Evolutionary conservation across 2,113 vertebrate genomes (phyloP).

Genomic region (Etheostoma spectabile): DNA sequence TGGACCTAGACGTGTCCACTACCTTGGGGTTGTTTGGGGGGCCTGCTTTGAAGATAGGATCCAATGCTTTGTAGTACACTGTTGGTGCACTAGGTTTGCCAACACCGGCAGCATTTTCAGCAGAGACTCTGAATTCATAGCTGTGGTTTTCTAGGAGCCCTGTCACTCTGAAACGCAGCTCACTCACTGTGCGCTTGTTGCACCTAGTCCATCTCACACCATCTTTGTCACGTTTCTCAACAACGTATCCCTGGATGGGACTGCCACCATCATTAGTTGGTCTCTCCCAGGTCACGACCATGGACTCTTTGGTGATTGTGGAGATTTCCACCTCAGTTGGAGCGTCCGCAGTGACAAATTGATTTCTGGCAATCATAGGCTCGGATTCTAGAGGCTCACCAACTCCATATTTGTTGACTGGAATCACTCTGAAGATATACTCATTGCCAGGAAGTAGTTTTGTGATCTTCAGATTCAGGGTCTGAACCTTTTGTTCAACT

Average conservation of each 20-base stretch:
- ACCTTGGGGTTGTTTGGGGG: conserved; percentile 97
- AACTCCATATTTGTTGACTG: conserved; percentile 96
- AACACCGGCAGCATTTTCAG: conserved; percentile 96
- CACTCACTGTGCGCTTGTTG: conserved; percentile 93
- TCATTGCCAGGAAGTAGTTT: conserved; percentile 98
- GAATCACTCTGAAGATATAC: conserved; percentile 96
- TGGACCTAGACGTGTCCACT: conserved; percentile 91
- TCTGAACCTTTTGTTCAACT: conserved; percentile 93
- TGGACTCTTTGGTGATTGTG: conserved; percentile 95
- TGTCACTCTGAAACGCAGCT: conserved; percentile 95
- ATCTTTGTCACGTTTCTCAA: conserved; percentile 98
- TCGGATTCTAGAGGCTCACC: conserved; percentile 97
- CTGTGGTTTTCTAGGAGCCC: conserved; percentile 94
- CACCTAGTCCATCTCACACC: conserved; percentile 97
- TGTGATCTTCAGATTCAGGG: conserved; percentile 92
- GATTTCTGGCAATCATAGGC: conserved; percentile 91
- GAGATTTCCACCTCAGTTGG: conserved; percentile 93
- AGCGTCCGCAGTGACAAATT: conserved; percentile 90
- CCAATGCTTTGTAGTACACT: conserved; percentile 91
- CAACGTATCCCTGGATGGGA: conserved; percentile 92
- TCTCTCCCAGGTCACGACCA: conserved; percentile 98
- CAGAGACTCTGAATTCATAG: conserved; percentile 96
- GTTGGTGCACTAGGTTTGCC: conserved; percentile 92
- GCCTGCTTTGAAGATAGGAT: conserved; percentile 96
- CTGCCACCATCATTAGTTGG: conserved; percentile 94